Evolutionary conservation across 1,140 invertebrate species (phyloP), one percentile per base, ranked within the genome.

Genomic region (Leptinotarsa undecemlineata): DNA sequence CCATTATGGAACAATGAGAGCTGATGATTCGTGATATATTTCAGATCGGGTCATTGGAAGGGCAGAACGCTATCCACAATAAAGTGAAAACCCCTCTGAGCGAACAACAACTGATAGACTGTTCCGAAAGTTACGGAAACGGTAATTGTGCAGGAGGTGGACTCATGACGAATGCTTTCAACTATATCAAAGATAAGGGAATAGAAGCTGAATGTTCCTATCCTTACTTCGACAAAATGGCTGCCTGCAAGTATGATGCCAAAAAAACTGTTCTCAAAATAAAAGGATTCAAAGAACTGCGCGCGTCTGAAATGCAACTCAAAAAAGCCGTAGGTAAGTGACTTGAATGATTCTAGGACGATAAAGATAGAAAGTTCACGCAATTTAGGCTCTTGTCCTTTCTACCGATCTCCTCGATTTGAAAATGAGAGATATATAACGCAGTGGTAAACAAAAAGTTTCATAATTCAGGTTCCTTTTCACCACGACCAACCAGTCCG

Each of bases 81-180:
- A 93, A 94, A 63, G 88, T 90, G 75, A 88, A 99, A 17, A 89
- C 96, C 8, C 96, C 95, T 3, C 89, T 99, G 0, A 97, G 95
- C 78, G 98, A 99, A 87, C 97, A 99, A 87, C 98, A 99, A 85
- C 87, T 99, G 62, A 89, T 99, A 26, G 98, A 99, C 87, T 99
- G 98, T 84, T 71, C 75, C 3, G 21, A 21, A 4, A 61, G 63
- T n/a, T 26, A 78, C 48, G 67, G 67, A 26, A 51, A 51, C 48
- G 11, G 48, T 51, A 1, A 51, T n/a, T 51, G 48, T n/a, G 48
- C 0, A 4, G 11, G 4, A 51, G 62, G 20, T n/a, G 62, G 62
- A 13, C 11, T 17, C 3, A 19, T 26, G 13, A 26, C 23, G 23
- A 63, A 63, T 63, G 62, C 62, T 63, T 63, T 63, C 15, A 19